Base-by-base conservation (phyloP, 2,797 vertebrate genomes). In the Ceyx erithaca region DNA sequence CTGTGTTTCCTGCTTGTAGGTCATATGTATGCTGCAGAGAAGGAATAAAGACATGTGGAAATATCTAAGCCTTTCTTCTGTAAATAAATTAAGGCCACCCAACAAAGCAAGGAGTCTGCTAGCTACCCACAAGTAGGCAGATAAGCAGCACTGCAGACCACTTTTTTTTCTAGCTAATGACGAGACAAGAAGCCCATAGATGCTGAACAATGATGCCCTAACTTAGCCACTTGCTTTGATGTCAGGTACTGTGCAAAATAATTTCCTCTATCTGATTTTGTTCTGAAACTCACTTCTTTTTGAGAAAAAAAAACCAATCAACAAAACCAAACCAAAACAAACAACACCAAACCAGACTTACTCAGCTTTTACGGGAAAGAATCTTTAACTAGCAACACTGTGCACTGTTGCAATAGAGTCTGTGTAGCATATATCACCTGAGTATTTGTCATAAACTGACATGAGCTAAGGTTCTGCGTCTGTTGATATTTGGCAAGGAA, bases 381-480 rank as follows among this genome's bases (percentile, higher is more conserved):
- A 95, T 93, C 89, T 95, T 96, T 66, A 94, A 94, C 83, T 90
- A 96, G 95, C 92, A 97, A 93, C 87, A 92, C 94, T 82, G 93
- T 94, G 96, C 90, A 94, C 91, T 92, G 91, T 89, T 93, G 96
- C 87, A 77, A 92, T 92, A 96, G 83, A 96, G 86, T 93, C 94
- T 92, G 91, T 18, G 91, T 95, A 95, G 91, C 40, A 67, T 92
- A 97, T 96, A 96, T 97, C 97, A 98, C 98, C 98, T 97, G 97
- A 98, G 97, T 97, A 96, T 97, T 97, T 97, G 97, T 98, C 94
- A 96, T 93, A 95, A 96, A 95, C 93, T 97, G 97, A 97, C 97
- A 94, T 95, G 96, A 97, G 96, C 97, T 97, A 98, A 97, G 95
- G 92, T 97, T 98, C 96, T 95, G 94, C 81, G 90, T 95, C 87